These are phyloP conservation scores for Dastarcus helophoroides DNA, from an alignment of 2,888 invertebrate genomes.

Conservation along the genomic window DNA sequence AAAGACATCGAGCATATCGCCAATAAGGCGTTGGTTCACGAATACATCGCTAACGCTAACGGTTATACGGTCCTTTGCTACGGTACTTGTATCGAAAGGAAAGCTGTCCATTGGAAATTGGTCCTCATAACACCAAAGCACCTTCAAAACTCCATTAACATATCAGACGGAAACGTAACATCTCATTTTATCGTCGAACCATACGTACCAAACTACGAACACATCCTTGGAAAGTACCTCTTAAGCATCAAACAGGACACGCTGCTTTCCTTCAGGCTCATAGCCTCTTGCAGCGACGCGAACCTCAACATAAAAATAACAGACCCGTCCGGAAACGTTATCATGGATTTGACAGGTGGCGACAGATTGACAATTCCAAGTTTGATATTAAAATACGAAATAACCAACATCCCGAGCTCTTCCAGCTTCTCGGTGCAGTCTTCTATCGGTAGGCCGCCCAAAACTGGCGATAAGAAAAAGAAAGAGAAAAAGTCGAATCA, in stretches of 20 bases:
- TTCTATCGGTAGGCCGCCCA: neutral
- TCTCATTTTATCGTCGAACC: slow-evolving; percentile 10
- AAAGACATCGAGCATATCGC: slow-evolving; percentile 22
- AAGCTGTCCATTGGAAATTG: slow-evolving; percentile 23
- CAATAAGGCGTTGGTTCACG: slow-evolving; percentile 19
- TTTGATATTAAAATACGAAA: neutral
- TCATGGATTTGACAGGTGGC: slow-evolving; percentile 15
- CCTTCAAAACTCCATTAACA: slow-evolving; percentile 8
- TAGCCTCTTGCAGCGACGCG: slow-evolving; percentile 13
- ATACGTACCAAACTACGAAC: slow-evolving; percentile 19
- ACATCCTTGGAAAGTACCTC: slow-evolving; percentile 16
- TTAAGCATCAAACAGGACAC: slow-evolving; percentile 15
- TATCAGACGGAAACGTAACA: slow-evolving; percentile 13
- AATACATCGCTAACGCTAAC: slow-evolving; percentile 21
- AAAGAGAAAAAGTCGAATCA: neutral
- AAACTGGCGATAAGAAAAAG: slow-evolving; percentile 1
- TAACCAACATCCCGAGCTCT: neutral
- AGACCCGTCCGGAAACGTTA: slow-evolving; percentile 12
- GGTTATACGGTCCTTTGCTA: slow-evolving; percentile 32
- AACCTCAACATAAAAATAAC: slow-evolving; percentile 15
- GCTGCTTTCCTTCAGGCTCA: slow-evolving; percentile 17
- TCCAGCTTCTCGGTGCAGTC: neutral
- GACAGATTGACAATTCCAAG: slow-evolving; percentile 16
- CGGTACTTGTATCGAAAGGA: slow-evolving; percentile 21
- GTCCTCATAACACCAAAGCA: slow-evolving; percentile 17